Evolutionary conservation across 92 coral and sea anemone genomes (phyloP), one percentile per base, ranked within the genome.

Genomic region (Isaurus tuberculatus): DNA sequence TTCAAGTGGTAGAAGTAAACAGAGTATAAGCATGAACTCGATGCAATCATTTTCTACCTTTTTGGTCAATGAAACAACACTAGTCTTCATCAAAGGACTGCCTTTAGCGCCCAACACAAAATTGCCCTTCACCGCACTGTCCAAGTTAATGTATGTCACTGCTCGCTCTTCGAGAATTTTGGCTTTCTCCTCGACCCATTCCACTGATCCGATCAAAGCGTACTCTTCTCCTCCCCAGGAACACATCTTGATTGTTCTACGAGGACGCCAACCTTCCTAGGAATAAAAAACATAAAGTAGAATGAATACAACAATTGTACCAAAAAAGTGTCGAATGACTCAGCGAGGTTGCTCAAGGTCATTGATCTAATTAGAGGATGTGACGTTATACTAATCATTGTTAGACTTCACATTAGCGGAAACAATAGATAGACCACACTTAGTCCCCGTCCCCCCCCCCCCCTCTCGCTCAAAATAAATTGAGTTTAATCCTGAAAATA

Each of bases 221-320:
- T 84, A 84, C 73, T 96, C 99, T 64, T 96, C 99, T 4, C 90
- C 98, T 29, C 98, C 98, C 98, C 98, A 95, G 89, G 98, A 93
- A 61, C 98, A 95, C 63, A 95, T 80, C 86, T 82, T 92, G 57
- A 96, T 89, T 29, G 99, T 94, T 75, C 99, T 90, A 17, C 99
- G 87, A 20, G 99, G 99, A n/a, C 95, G 96, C 99, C 99, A 96
- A 22, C 91, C 94, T 53, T 89, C 42, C 80, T 74, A 26, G n/a
- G 23, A 17, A 17, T 30, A 40, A 34, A 44, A 53, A 8, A 15
- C 20, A 43, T 51, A 31, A 46, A 37, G 29, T 9, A 42, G 20
- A 17, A 11, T 64, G 9, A 0, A 40, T 7, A 40, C 46, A 40
- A 40, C n/a, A n/a, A n/a, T n/a, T n/a, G n/a, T n/a, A n/a, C n/a